phyloP scores from a whole-genome alignment of 2,888 invertebrate species.

The Oxycera nigricornis region DNA sequence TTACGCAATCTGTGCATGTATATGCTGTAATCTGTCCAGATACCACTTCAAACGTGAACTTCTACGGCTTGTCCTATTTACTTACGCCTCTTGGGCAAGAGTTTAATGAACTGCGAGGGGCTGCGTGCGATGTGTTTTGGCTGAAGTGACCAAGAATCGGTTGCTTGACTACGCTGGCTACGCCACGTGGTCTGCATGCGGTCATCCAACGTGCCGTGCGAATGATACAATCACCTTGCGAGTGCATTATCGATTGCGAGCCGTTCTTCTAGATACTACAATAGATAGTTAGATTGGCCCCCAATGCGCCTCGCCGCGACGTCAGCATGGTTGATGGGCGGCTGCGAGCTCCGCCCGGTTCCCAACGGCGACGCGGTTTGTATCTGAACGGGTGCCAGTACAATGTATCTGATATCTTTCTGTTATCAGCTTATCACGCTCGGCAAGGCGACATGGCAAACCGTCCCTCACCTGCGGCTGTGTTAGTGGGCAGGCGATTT shows the following conservation, averaged over 20 bases:
- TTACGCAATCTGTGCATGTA: not conserved
- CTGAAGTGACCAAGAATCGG: not conserved
- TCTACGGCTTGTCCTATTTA: not conserved
- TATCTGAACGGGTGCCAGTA: no score
- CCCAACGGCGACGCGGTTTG: no score
- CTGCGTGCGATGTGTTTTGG: not conserved
- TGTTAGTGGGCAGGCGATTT: not conserved
- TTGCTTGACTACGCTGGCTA: not conserved
- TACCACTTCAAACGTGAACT: not conserved
- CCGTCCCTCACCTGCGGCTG: not conserved
- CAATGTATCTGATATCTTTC: not conserved
- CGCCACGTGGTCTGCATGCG: not conserved
- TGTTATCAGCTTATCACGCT: not conserved
- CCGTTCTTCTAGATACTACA: no score
- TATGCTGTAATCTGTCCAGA: not conserved
- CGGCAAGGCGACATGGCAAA: not conserved
- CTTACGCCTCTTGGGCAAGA: not conserved
- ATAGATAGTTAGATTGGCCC: no score
- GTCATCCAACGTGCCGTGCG: not conserved
- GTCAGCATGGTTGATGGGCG: no score
- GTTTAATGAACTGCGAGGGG: slow-evolving; percentile 1
- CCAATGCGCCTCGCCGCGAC: no score
- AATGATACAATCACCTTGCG: not conserved
- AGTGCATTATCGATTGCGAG: not conserved
- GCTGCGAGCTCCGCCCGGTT: no score